Percentiles rank a stretch among this genome's conserved stretches.
Evolutionary conservation across 2,797 vertebrate genomes (phyloP).

Genomic region (Acanthis flammea): DNA sequence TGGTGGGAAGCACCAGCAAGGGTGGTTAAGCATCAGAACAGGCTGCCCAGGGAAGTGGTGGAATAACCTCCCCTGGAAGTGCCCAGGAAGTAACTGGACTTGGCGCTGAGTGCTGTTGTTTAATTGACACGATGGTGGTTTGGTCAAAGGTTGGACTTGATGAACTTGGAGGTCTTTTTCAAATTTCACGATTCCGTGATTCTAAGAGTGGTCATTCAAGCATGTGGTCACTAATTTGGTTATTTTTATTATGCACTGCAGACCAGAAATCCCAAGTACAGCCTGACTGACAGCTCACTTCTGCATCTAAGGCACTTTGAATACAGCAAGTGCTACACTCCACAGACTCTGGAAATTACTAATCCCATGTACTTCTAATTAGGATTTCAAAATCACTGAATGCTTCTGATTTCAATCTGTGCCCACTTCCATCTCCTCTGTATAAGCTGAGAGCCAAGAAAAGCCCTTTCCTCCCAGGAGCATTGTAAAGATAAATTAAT

Average conservation of each 20-base stretch:
- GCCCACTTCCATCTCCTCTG: not conserved
- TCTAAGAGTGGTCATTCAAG: not conserved
- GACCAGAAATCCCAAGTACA: not conserved
- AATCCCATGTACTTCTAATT: not conserved
- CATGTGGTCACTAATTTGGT: not conserved
- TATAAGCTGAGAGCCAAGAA: not conserved
- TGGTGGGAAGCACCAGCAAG: not conserved
- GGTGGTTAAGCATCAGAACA: not conserved
- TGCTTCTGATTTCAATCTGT: not conserved
- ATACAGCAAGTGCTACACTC: not conserved
- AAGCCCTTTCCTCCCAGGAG: not conserved
- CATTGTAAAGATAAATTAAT: conserved; percentile 38
- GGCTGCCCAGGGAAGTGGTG: not conserved
- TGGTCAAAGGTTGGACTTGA: not conserved
- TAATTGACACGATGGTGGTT: not conserved
- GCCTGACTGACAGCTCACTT: not conserved
- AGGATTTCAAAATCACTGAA: not conserved
- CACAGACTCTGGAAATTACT: not conserved
- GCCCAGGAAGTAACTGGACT: not conserved
- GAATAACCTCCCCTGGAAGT: not conserved
- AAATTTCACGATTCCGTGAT: not conserved
- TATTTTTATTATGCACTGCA: not conserved
- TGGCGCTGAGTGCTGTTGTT: not conserved
- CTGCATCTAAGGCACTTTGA: not conserved
- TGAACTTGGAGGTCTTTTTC: not conserved